Percentiles rank a stretch among this genome's conserved stretches.
Evolutionary conservation across 2,888 invertebrate species (phyloP).

Genomic region (Sesamia inferens): DNA sequence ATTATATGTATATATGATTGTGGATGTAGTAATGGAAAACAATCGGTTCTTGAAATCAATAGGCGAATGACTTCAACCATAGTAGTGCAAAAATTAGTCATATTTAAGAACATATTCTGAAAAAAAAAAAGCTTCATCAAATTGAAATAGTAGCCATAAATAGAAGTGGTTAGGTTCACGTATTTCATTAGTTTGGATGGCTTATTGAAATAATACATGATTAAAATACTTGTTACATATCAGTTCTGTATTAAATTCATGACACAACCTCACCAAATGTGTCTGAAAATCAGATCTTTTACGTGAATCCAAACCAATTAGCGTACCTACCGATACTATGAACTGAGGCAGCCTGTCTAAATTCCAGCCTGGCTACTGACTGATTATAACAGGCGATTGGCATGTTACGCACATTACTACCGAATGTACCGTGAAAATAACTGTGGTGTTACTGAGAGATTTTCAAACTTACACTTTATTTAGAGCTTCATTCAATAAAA

Average conservation of each 20-base stretch:
- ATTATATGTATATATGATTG: background rate
- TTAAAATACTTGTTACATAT: background rate
- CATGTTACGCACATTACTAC: background rate
- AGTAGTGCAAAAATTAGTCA: background rate
- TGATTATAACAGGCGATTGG: constrained; percentile 13
- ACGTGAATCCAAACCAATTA: constrained; percentile 30
- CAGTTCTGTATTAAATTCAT: background rate
- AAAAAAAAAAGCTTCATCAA: too few relatives aligned
- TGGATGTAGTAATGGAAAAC: background rate
- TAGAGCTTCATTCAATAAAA: too few relatives aligned
- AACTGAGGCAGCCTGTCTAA: constrained; percentile 21
- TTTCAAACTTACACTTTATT: background rate
- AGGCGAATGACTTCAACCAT: background rate
- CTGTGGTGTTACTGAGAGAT: background rate
- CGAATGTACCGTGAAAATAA: background rate
- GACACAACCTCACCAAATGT: constrained; percentile 2
- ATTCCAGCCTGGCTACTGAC: constrained; percentile 3
- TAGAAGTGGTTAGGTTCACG: background rate
- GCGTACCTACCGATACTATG: constrained; percentile 16
- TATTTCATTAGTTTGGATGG: background rate
- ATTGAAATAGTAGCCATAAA: background rate
- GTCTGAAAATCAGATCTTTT: constrained; percentile 25
- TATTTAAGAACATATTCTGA: background rate
- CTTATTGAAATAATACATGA: background rate
- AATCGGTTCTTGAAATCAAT: background rate